phyloP scores from a whole-genome alignment of 30 jellyfish, hydroid and myxozoan genomes.

The Catostylus mosaicus region DNA sequence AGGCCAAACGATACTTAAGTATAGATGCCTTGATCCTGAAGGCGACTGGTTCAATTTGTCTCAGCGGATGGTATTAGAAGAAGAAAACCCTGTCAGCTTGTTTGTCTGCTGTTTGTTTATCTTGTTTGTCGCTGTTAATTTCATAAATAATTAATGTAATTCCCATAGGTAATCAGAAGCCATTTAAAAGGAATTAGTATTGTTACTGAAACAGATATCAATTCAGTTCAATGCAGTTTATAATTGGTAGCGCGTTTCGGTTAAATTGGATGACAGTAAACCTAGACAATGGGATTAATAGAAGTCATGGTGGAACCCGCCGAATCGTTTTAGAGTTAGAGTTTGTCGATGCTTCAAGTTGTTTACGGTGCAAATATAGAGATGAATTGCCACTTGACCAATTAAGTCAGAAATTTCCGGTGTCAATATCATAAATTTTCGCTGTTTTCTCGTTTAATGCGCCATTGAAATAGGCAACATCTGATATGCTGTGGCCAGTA shows the following conservation, averaged over 20 bases:
- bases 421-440: too few species aligned
- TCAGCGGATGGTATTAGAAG: conserved; percentile 26
- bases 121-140: conserved; percentile 60
- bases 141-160: conserved; percentile 21
- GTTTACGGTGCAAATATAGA: too few species aligned
- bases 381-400: too few species aligned
- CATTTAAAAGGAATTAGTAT: conserved; percentile 16
- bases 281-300: not conserved
- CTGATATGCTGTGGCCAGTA: too few species aligned
- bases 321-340: not conserved
- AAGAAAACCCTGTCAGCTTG: not conserved
- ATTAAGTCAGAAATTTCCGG: too few species aligned
- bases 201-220: conserved; percentile 2
- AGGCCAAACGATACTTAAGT: not conserved
- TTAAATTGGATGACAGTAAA: not conserved
- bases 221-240: conserved; percentile 1
- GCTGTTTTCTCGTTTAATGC: too few species aligned
- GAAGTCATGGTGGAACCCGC: not conserved
- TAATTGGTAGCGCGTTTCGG: conserved; percentile 6
- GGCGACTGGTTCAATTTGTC: conserved; percentile 17
- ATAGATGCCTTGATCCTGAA: not conserved
- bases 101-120: conserved; percentile 19
- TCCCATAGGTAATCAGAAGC: conserved; percentile 26
- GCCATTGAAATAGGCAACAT: too few species aligned
- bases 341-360: too few species aligned